Base-by-base conservation (phyloP, 2,888 invertebrate genomes). In the Hypena proboscidalis region DNA sequence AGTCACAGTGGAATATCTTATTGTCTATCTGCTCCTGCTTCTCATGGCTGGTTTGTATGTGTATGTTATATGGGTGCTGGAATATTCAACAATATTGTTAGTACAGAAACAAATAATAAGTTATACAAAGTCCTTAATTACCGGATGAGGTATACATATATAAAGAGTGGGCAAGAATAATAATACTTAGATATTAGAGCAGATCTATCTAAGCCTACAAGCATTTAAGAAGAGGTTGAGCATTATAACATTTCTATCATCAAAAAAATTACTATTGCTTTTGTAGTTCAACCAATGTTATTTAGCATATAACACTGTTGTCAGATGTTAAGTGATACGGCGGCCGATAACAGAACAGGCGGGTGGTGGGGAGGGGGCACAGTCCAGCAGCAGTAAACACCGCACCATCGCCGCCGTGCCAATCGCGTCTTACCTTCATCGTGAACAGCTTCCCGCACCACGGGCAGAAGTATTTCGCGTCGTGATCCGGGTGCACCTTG, bases 401-500 rank as follows among this genome's bases (percentile, higher is more conserved):
- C 38, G 10, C 17, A 20, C 23, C 25, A 17, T 44, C 25, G 26
- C 14, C 32, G 23, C 17, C 34, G 11, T 7, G 6, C 4, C n/a
- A 6, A 29, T 23, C 33, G 31, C 33, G 25, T 17, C 30, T 74
- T 80, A 92, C 92, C 89, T 93, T 93, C 70, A 94, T 83, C 5
- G 94, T 94, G 73, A 94, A 94, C 37, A 94, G 92, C 87, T 93
- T 94, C 4, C 94, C 94, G 73, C 94, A 94, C 83, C 92, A 92
- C 14, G 92, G 91, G 50, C 94, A 94, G 74, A 93, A 94, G 75
- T 93, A 92, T 71, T 94, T 94, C 11, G 92, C 86, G 29, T 92
- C 92, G 67, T 92, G 92, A 49, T 93, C 91, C 1, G 93, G 93
- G 83, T 94, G 94, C 53, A 92, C 87, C 67, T 92, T 92, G 72